Base-by-base conservation (phyloP, 2,888 invertebrate species). In the Galerucella calmariensis region DNA sequence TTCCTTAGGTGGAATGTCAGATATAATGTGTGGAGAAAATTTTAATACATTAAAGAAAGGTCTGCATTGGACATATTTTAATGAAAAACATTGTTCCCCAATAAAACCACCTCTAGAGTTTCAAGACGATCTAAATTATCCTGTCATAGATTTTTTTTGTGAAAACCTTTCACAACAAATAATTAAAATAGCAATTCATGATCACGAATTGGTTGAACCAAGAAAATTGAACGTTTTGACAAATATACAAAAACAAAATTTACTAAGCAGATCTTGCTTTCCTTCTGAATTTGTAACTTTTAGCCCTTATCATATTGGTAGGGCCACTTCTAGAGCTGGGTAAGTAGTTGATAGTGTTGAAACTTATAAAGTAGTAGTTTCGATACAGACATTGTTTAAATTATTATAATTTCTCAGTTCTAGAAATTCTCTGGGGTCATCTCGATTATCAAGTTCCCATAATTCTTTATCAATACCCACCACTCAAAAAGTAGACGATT, bases 31-130 rank as follows among this genome's bases (percentile, higher is more conserved):
- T 81, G 93, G 93, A 14, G 94, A 94, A 85, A 93, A 94, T 87
- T 95, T 94, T 84, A 95, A 94, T 85, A 95, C 94, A 2, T 89
- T 95, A 77, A 95, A 94, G 84, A 95, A 95, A 87, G 94, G 93
- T 35, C 94, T 94, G 11, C 88, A 89, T 70, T 90, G 90, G 89
- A 87, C 85, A 27, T 89, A 89, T 76, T 80, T 88, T 41, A 84
- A 87, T 35, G 85, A 86, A 10, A 82, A 90, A 90, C 92, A 92
- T 68, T 90, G 90, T 81, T 88, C 90, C 48, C 91, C 94, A 16
- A 95, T 95, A 79, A 94, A 95, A 84, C 96, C 96, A 76, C 96
- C 96, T 16, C 93, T 92, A 16, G 94, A 96, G 85, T 96, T 95
- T 88, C 95, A 95, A 88, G 94, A 91, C 81, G 89, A 89, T 80